These are phyloP conservation scores for Hartigia nigra DNA, from an alignment of 2,888 invertebrate species.

Conservation along the genomic window DNA sequence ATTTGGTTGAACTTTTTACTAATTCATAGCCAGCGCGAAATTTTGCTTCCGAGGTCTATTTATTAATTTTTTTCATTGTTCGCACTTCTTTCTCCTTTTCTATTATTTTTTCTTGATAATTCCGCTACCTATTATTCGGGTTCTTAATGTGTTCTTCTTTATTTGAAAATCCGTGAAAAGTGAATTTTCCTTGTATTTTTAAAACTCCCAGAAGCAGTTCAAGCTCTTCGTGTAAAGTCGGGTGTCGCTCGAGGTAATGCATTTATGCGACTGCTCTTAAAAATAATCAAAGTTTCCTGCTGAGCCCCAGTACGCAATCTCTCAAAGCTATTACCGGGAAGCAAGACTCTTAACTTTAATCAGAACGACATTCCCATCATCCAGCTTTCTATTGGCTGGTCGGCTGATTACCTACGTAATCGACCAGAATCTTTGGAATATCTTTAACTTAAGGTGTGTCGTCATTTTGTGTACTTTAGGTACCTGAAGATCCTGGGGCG, in stretches of 20 bases:
- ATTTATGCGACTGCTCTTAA: slow-evolving; percentile 23
- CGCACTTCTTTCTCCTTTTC: not conserved
- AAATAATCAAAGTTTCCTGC: slow-evolving; percentile 25
- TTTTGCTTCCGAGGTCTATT: not conserved
- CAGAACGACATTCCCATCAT: not conserved
- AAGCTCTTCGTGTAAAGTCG: not conserved
- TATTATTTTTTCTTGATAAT: not conserved
- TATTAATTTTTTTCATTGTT: not conserved
- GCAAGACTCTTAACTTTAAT: not conserved
- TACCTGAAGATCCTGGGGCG: slow-evolving; percentile 30
- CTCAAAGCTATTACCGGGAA: slow-evolving; percentile 18
- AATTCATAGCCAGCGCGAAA: not conserved
- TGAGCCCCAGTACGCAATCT: slow-evolving; percentile 21
- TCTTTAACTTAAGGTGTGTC: not conserved
- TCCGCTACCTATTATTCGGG: not conserved
- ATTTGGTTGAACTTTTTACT: not conserved
- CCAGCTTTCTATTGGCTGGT: not conserved
- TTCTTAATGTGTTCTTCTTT: not conserved
- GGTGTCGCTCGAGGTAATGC: slow-evolving; percentile 15
- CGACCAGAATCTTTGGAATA: not conserved
- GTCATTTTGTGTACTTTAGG: not conserved
- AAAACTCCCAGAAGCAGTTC: not conserved
- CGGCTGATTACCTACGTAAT: not conserved
- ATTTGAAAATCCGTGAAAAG: not conserved
- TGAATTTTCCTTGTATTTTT: not conserved